A percentile compares a stretch with the other conserved stretches of the same genome.
Evolutionary conservation across 2,888 invertebrate species (phyloP).

Genomic region (Aporophyla lueneburgensis): DNA sequence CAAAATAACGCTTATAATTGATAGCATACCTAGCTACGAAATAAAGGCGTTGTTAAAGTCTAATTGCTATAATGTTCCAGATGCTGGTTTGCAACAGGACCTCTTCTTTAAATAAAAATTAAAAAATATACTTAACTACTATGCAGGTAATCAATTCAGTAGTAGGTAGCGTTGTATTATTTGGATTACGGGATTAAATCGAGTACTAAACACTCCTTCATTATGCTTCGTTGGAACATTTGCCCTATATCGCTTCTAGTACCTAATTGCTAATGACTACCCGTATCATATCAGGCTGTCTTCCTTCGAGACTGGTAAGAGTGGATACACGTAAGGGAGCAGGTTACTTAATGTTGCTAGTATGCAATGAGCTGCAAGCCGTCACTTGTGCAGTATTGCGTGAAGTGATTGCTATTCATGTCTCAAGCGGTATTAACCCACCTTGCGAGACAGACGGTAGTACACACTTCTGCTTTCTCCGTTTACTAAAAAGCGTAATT

Average conservation of each 20-base stretch:
- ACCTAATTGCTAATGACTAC: constrained; percentile 21
- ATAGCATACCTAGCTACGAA: no score
- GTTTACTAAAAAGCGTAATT: constrained; percentile 58
- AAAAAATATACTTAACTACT: neutral
- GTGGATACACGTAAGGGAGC: constrained; percentile 39
- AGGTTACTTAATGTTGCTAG: constrained; percentile 55
- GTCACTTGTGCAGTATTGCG: constrained; percentile 64
- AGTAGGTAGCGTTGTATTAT: neutral
- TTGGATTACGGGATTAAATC: neutral
- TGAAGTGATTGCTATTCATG: constrained; percentile 68
- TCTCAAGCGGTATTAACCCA: constrained; percentile 64
- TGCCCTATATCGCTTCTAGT: neutral
- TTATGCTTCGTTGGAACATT: neutral
- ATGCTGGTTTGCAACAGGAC: no score
- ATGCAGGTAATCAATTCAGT: neutral
- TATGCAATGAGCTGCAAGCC: constrained; percentile 63
- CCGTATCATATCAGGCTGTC: constrained; percentile 26
- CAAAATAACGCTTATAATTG: no score
- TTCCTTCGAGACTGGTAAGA: constrained; percentile 20
- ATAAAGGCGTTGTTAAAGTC: no score
- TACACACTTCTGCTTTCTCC: constrained; percentile 63
- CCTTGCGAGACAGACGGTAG: constrained; percentile 42
- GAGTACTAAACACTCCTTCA: neutral
- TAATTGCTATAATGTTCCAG: no score
- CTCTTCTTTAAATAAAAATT: no score